Base-by-base conservation (phyloP, 2,888 invertebrate genomes). In the Calliphora vomitoria region DNA sequence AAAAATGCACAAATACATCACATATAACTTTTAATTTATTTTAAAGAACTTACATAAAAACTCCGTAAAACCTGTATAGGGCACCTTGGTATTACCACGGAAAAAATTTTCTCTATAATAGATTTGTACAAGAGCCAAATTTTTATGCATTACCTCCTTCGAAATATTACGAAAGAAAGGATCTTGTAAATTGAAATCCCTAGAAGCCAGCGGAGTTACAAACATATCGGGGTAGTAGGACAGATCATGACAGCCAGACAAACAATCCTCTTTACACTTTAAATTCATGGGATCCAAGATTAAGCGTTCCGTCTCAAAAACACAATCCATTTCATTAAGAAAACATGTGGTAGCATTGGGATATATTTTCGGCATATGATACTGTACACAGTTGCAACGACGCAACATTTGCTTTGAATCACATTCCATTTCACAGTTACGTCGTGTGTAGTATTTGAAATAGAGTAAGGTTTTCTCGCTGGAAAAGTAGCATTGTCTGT, bases 31-130 rank as follows among this genome's bases (percentile, higher is more conserved):
- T 25, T 50, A 58, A 8, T 20, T 3, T 20, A 8, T 10, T 20
- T 20, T 20, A 3, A 47, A 8, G 5, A 13, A 95, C 96, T 95
- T 94, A 97, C 97, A 97, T 85, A 97, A 93, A 92, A 97, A 97
- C 93, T 97, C 97, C 0, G 97, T 96, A 68, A 96, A 95, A 68
- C 97, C 97, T 90, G 96, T 97, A 84, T 97, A 95, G 90, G 97
- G 96, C 60, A 96, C 96, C 92, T 97, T 96, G 0, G 96, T 95
- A 89, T 95, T 95, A 89, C 96, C 95, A 69, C 95, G 95, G 91
- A 97, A 97, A 78, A 95, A 95, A 58, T 95, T 95, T 41, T 95
- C 95, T 84, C 95, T 95, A 90, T 96, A 97, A 92, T 95, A 97
- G 89, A 97, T 95, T 91, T 97, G 96, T 5, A 96, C 94, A 0